These are phyloP conservation scores for Melierax canorus DNA, from an alignment of 2,113 vertebrate genomes.

Conservation along the genomic window DNA sequence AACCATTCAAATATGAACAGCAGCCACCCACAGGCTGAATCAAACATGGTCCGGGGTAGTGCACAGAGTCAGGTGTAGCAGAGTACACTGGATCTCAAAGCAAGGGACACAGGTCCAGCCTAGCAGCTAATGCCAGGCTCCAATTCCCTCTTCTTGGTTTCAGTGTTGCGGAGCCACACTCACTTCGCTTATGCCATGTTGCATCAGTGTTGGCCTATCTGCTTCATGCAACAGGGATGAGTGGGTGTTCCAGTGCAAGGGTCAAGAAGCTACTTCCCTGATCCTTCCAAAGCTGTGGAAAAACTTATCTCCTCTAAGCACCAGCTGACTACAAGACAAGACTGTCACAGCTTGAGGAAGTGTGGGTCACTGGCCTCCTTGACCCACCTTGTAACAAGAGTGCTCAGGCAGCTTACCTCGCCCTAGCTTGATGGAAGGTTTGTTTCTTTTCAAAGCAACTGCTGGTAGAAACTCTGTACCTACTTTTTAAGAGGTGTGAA, in stretches of 20 bases:
- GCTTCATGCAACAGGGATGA: neutral
- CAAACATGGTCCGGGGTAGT: neutral
- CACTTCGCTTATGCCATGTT: neutral
- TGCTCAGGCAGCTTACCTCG: rapidly evolving
- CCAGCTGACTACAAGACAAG: neutral
- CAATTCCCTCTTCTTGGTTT: neutral
- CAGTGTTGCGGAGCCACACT: neutral
- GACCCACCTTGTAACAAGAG: neutral
- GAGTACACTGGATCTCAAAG: neutral
- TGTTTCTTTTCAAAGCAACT: neutral
- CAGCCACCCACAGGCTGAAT: neutral
- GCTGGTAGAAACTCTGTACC: neutral
- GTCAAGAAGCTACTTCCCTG: neutral
- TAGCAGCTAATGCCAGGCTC: neutral
- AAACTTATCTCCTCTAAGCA: neutral
- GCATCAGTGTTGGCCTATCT: neutral
- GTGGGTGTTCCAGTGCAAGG: neutral
- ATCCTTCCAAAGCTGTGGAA: neutral
- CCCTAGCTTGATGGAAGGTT: neutral
- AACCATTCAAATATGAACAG: neutral
- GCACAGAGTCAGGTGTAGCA: neutral
- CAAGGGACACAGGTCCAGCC: neutral
- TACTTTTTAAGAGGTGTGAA: neutral
- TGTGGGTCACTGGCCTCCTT: rapidly evolving
- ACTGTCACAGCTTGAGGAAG: neutral